Conservation (phyloP, 1,140 invertebrate genomes). For the Caerostris darwini region DNA sequence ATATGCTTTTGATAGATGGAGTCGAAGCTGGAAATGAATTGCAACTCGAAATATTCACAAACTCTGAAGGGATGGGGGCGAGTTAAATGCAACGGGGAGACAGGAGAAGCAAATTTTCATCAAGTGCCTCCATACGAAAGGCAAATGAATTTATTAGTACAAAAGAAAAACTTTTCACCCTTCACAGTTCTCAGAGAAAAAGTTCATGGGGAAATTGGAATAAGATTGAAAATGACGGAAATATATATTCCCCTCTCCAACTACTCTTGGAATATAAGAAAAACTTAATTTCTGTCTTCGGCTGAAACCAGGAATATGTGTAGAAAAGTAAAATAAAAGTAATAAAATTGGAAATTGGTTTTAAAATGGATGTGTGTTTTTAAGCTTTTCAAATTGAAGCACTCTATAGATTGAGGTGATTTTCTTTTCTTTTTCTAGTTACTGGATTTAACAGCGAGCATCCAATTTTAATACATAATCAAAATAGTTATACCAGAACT, state of each 20-base stretch:
- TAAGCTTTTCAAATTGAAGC: not conserved
- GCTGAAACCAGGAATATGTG: not conserved
- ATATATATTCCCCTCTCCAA: not conserved
- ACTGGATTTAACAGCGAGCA: not conserved
- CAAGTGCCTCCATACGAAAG: conserved; percentile 28
- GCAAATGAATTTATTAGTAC: conserved; percentile 56
- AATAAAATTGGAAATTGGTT: conserved; percentile 35
- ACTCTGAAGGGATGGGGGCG: not conserved
- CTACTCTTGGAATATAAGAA: not conserved
- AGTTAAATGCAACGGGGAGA: not conserved
- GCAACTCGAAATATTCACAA: conserved; percentile 6
- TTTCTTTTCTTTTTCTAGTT: not conserved
- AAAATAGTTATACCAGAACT: not conserved
- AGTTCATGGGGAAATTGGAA: conserved; percentile 9
- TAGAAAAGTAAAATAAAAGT: not conserved
- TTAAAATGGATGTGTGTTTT: conserved; percentile 1
- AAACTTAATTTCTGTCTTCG: conserved; percentile 45
- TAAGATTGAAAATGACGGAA: not conserved
- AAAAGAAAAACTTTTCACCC: conserved; percentile 39
- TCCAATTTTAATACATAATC: not conserved
- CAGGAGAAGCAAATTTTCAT: conserved; percentile 43
- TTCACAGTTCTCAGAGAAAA: conserved; percentile 34
- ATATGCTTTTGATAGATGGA: conserved; percentile 48
- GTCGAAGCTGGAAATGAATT: conserved; percentile 49
- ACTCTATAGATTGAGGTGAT: not conserved